Percentiles rank a stretch among this genome's conserved stretches.
These are phyloP conservation scores for Podilymbus podiceps DNA, from an alignment of 2,113 vertebrate species.

Conservation along the genomic window DNA sequence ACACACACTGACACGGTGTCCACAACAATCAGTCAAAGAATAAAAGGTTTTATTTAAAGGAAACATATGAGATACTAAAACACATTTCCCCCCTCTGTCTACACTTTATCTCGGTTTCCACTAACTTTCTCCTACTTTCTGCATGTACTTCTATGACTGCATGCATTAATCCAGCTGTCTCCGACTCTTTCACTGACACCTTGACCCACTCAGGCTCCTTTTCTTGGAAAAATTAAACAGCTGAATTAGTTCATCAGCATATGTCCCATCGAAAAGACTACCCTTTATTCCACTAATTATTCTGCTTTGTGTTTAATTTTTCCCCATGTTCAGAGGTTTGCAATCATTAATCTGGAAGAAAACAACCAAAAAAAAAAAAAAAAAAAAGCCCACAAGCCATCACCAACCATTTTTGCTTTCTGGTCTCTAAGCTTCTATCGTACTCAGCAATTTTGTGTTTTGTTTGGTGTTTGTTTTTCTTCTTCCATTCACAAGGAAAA, in stretches of 20 bases:
- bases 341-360: not conserved
- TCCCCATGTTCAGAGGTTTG: not conserved
- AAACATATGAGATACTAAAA: not conserved
- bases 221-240: not conserved
- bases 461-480: accelerated
- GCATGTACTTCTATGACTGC: not conserved
- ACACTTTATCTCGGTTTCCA: not conserved
- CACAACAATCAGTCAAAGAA: not conserved
- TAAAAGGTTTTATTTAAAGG: not conserved
- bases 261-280: not conserved
- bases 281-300: not conserved
- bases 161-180: not conserved
- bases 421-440: not conserved
- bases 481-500: not conserved
- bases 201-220: not conserved
- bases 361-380: not conserved
- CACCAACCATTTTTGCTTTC: not conserved
- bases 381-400: not conserved
- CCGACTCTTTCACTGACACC: not conserved
- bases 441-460: not conserved
- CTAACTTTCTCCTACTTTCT: not conserved
- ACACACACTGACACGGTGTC: not conserved
- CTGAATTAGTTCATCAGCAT: not conserved
- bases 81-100: not conserved
- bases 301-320: not conserved